These are phyloP conservation scores for Petrocephalus zakoni DNA, from an alignment of 2,113 vertebrate genomes.

Conservation along the genomic window DNA sequence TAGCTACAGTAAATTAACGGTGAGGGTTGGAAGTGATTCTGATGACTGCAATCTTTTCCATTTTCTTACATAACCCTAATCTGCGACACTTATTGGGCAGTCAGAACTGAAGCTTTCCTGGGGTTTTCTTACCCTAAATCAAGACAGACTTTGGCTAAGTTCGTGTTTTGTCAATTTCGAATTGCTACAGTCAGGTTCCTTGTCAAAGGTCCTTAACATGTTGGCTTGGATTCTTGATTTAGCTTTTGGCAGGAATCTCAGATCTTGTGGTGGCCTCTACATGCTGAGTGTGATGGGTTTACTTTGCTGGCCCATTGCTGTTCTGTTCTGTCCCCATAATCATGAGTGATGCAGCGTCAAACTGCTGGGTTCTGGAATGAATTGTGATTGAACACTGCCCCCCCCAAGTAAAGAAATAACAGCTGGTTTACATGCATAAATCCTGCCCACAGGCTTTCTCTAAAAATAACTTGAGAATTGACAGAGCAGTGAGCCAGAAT, in stretches of 20 bases:
- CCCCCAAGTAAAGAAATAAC: neutral
- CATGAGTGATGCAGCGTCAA: neutral
- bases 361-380: neutral
- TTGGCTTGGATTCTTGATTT: neutral
- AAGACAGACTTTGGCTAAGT: conserved; percentile 9
- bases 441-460: neutral
- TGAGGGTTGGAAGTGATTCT: neutral
- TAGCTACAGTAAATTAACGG: neutral
- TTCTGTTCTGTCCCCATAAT: neutral
- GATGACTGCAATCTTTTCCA: neutral
- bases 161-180: neutral
- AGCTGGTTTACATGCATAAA: neutral
- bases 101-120: neutral
- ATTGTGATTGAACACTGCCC: neutral
- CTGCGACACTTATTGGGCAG: neutral
- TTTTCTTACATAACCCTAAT: neutral
- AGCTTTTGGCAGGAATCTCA: neutral
- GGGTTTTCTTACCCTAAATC: neutral
- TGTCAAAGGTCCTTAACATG: neutral
- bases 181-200: neutral
- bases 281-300: neutral
- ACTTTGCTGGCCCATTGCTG: neutral
- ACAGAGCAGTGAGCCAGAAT: conserved; percentile 2
- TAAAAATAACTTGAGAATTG: conserved; percentile 11
- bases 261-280: neutral